Evolutionary conservation across 2,797 vertebrate species (phyloP), one percentile per base, ranked within the genome.

Genomic region (Leptoclinus maculatus): DNA sequence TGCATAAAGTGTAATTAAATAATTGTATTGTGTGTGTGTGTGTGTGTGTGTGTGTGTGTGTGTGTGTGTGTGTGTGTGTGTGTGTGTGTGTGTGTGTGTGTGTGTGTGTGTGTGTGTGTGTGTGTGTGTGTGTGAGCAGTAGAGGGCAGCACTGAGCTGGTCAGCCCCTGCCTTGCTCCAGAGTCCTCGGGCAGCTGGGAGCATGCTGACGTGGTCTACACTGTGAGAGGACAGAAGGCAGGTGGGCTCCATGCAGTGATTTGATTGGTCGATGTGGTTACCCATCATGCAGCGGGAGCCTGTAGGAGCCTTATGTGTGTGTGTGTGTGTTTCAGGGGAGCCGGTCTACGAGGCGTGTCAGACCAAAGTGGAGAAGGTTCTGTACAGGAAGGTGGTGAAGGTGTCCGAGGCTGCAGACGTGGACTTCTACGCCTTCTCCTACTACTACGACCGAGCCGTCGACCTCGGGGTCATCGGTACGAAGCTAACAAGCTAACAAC

Each of bases 371-470:
- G 92, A 95, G 16, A 95, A 97, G 82, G 76, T 97, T 85, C 95
- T 99, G n/a, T 95, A 86, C 64, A 93, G 80, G 69, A 97, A 95
- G 82, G 95, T 99, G 66, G 89, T 90, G 32, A 94, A 83, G 77
- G 93, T 88, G 3, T 87, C 91, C 0, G 97, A 96, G 81, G 95
- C 92, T 2, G 93, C 92, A 21, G 80, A 94, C 16, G 58, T 96
- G 77, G 95, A 96, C 53, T 97, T 99, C 80, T 98, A 97, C 57
- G 96, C 97, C 2, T 98, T 98, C 87, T 97, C 97, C 47, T 99
- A 96, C 90, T 99, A 99, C 89, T 98, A 97, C 3, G 97, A 99
- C 86, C 93, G 95, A 13, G 98, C 97, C 0, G 96, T 95, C 38
- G 95, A 96, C 45, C 91, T 97, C 21, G 93, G 94, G 1, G 89